Base-by-base conservation (phyloP, 2,888 invertebrate genomes). In the Ornithoptera alexandrae region DNA sequence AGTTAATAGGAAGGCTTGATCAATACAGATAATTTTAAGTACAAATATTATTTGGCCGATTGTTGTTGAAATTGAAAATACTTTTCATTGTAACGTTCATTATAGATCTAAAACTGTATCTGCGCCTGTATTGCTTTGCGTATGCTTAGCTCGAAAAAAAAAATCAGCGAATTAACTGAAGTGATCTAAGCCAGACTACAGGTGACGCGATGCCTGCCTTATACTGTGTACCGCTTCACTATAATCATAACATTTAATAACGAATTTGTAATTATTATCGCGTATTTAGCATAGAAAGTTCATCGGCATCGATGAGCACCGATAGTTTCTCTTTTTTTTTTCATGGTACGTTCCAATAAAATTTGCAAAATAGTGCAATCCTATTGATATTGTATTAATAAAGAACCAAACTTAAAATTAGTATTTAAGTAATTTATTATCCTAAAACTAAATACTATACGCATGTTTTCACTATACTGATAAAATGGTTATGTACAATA, bases 381-480 rank as follows among this genome's bases (percentile, higher is more conserved):
- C 91, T 91, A 91, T 87, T 88, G 89, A 92, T 92, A 92, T 92
- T 92, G 92, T 92, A 92, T 91, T 91, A 91, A 92, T 92, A 92
- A 93, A 93, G 93, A 93, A 93, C 93, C 93, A 93, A 93, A 92
- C 88, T 90, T 90, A 88, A 88, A 90, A 84, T 90, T 93, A 93
- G 93, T 84, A 88, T 89, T 89, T 92, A 92, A 92, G 92, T 93
- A 93, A 93, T 93, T 93, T 92, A 93, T 92, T 93, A 92, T 92
- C 93, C 92, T 92, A 91, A 91, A 92, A 90, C 88, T 85, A 84
- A 82, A 90, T 90, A 90, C 92, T 93, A 92, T 93, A 93, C 90
- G 93, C 93, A 93, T 93, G 93, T 93, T 93, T 93, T 92, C 92
- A 93, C 92, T 92, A 90, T 93, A 92, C 90, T 91, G 91, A 90